Conservation (phyloP, 2,888 invertebrate species). For the Lampropteryx suffumata region DNA sequence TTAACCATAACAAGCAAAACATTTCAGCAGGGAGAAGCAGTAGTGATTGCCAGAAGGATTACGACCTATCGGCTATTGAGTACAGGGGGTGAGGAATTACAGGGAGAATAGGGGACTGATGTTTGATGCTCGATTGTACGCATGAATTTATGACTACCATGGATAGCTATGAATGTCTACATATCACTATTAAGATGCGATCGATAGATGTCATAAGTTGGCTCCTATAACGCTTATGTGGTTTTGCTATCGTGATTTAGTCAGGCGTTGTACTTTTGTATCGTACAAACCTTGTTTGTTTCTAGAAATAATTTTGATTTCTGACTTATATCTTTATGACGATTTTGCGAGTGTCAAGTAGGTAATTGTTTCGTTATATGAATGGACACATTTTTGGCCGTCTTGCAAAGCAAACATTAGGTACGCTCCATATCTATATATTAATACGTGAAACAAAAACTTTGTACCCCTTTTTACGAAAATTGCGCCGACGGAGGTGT, state of each 20-base stretch:
- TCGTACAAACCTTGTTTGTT: no score
- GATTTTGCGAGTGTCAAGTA: no score
- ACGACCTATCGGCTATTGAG: constrained; percentile 36
- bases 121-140: constrained; percentile 36
- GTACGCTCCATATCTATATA: no score
- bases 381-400: no score
- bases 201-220: constrained; percentile 1
- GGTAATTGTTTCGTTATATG: no score
- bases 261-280: not conserved
- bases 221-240: constrained; percentile 1
- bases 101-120: constrained; percentile 22
- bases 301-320: no score
- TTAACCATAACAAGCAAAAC: not conserved
- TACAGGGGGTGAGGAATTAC: constrained; percentile 27
- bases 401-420: no score
- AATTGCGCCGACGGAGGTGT: no score
- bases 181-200: constrained; percentile 9
- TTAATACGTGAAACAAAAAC: no score
- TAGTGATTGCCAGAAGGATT: constrained; percentile 45
- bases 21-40: constrained; percentile 20
- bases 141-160: constrained; percentile 24
- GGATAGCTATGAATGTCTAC: constrained; percentile 8
- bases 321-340: no score
- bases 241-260: not conserved
- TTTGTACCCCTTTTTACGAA: no score